Percentiles rank a stretch among this genome's conserved stretches.
These are phyloP conservation scores for Epiperipatus broadwayi DNA, from an alignment of 2,888 invertebrate species.

Conservation along the genomic window DNA sequence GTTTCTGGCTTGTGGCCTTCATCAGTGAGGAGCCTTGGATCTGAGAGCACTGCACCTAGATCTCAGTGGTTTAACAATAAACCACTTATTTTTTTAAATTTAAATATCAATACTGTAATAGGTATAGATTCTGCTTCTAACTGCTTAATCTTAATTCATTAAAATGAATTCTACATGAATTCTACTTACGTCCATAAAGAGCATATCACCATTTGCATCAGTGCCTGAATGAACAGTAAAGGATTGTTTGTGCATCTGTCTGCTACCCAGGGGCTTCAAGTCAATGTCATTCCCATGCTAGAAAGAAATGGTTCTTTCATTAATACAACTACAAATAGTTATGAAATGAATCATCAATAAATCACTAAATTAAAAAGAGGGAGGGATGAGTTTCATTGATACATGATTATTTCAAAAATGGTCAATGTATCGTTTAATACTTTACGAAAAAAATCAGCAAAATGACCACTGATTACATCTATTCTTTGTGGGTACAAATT, in stretches of 20 bases:
- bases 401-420: too few species aligned
- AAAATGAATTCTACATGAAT: not conserved
- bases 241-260: conserved; percentile 83
- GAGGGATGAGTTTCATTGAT: too few species aligned
- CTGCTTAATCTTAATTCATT: conserved; percentile 6
- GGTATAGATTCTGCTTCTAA: not conserved
- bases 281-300: conserved; percentile 96
- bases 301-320: conserved; percentile 16
- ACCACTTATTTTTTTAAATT: conserved; percentile 11
- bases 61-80: too few species aligned
- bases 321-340: conserved; percentile 5
- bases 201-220: conserved; percentile 59
- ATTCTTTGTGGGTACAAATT: too few species aligned
- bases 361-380: not conserved
- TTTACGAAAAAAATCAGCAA: too few species aligned
- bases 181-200: conserved; percentile 35
- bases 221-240: conserved; percentile 92
- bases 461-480: too few species aligned
- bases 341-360: not conserved
- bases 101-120: conserved; percentile 1
- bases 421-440: too few species aligned
- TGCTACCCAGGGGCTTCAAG: conserved; percentile 80
- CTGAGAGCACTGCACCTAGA: too few species aligned
- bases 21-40: too few species aligned
- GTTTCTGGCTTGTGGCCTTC: too few species aligned